Base-by-base conservation (phyloP, 2,888 invertebrate species). In the Erebia palarica region DNA sequence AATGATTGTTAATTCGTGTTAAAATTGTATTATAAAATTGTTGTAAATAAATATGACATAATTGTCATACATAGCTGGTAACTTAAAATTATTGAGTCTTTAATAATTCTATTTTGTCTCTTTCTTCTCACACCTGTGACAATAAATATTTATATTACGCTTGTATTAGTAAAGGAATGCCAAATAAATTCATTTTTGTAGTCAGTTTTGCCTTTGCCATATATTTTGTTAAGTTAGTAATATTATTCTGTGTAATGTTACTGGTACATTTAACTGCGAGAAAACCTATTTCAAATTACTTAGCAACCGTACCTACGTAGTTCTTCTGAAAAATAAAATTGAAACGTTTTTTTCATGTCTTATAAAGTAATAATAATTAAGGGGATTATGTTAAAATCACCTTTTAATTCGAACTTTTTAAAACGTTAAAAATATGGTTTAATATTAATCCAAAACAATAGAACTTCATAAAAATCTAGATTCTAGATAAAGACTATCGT, bases 101-200 rank as follows among this genome's bases (percentile, higher is more conserved):
- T 77, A 77, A 79, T 79, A 75, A 79, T 79, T 81, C 79, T 81
- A 79, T 80, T 83, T 82, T 86, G 78, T 80, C 85, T 76, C 82
- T 85, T 85, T 84, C 84, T 87, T 88, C 84, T 89, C 88, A 92
- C 90, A 90, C 90, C 89, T 92, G 88, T 92, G 92, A 93, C 92
- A 93, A 93, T 93, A 93, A 92, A 88, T 90, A 83, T 36, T 36
- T 91, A 92, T 84, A 87, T 90, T 89, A 92, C 91, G 92, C 92
- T 93, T 90, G 89, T 92, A 92, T 89, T 81, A 81, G 81, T 84
- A 86, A 89, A 82, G 80, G 83, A 88, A 83, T 85, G 92, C 92
- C 91, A 92, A 91, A 89, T 60, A 47, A 68, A 66, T 63, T 75
- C 66, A 49, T 51, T 59, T 70, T 58, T 11, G 59, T 59, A 14